Evolutionary conservation across 2,888 invertebrate genomes (phyloP).

Genomic region (Dynastes tityus): DNA sequence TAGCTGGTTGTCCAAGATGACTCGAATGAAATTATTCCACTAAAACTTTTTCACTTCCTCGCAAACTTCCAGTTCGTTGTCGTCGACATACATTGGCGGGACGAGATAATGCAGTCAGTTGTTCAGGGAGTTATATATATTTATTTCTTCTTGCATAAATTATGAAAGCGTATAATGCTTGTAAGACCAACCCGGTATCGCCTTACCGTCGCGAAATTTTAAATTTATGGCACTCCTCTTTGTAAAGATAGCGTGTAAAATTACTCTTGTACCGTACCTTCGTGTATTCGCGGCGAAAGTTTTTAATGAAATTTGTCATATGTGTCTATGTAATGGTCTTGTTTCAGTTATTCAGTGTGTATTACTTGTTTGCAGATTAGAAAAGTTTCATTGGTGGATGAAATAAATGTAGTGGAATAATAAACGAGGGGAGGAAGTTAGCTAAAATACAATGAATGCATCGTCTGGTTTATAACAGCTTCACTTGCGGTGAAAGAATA

Average conservation of each 20-base stretch:
- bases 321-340: background rate
- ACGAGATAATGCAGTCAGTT: slow-evolving; percentile 6
- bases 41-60: background rate
- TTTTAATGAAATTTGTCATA: slow-evolving; percentile 4
- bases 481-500: too few species aligned
- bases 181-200: background rate
- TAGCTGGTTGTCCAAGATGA: too few species aligned
- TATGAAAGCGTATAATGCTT: background rate
- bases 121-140: background rate
- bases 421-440: too few species aligned
- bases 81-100: background rate
- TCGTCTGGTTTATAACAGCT: too few species aligned
- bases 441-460: too few species aligned
- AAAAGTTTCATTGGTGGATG: background rate
- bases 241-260: slow-evolving; percentile 10
- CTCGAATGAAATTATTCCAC: background rate
- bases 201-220: slow-evolving; percentile 4
- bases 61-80: background rate
- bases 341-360: background rate
- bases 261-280: background rate
- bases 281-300: background rate
- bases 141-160: slow-evolving; percentile 1
- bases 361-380: background rate
- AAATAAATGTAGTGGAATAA: too few species aligned
- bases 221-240: background rate